Evolutionary conservation across 37 sponge, comb jelly and placozoan genomes (phyloP).

Genomic region (Crambe crambe): DNA sequence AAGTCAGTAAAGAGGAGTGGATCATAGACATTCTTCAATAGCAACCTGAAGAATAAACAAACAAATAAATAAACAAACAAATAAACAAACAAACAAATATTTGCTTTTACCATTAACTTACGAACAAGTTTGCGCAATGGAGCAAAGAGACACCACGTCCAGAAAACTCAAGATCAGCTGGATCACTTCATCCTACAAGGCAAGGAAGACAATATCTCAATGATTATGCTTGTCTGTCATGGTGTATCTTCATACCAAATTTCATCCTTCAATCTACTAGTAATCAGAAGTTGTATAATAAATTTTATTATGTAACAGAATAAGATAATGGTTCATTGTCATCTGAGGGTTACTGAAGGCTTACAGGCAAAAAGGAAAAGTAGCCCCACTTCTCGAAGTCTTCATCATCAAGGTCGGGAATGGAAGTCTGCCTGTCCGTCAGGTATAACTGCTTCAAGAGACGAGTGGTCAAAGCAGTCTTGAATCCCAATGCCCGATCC

Average conservation of each 20-base stretch:
- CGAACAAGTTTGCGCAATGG: slow-evolving; percentile 63
- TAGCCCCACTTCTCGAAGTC: slow-evolving; percentile 53
- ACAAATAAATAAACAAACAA: not conserved
- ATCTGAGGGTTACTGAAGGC: no score
- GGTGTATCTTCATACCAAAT: no score
- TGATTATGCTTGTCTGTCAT: not conserved
- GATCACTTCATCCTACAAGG: slow-evolving; percentile 70
- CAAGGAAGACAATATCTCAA: not conserved
- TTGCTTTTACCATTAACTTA: slow-evolving; percentile 1
- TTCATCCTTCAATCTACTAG: no score
- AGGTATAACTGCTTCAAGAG: slow-evolving; percentile 38
- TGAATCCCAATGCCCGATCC: slow-evolving; percentile 38
- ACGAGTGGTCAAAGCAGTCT: slow-evolving; percentile 33
- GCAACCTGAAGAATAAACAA: slow-evolving; percentile 9
- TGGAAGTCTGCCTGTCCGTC: slow-evolving; percentile 43
- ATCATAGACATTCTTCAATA: slow-evolving; percentile 68
- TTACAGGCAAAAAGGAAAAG: slow-evolving; percentile 43
- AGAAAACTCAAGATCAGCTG: slow-evolving; percentile 51
- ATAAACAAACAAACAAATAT: not conserved
- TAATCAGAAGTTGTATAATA: no score
- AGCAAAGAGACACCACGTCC: slow-evolving; percentile 35
- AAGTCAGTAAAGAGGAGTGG: slow-evolving; percentile 64
- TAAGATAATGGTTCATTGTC: no score
- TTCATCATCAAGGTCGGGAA: slow-evolving; percentile 10
- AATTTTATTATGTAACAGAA: no score